Percentiles rank a stretch among this genome's conserved stretches.
Evolutionary conservation across 2,797 vertebrate species (phyloP).

Genomic region (Poeciliopsis gracilis): DNA sequence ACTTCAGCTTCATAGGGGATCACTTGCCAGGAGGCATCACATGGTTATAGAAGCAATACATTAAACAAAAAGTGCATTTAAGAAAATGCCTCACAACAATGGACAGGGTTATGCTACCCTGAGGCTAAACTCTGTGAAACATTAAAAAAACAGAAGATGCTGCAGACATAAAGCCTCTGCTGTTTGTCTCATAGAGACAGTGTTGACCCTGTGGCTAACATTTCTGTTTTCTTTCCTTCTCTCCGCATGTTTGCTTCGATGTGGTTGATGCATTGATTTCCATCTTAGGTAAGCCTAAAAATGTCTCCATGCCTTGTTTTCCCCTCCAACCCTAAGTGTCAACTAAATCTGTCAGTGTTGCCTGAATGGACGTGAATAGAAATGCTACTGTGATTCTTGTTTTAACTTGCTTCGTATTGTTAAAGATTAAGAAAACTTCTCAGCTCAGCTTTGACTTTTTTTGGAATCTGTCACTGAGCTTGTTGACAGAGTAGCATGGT

Average conservation of each 20-base stretch:
- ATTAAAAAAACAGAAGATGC: constrained; percentile 7
- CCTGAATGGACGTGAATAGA: background rate
- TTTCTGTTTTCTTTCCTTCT: constrained; percentile 49
- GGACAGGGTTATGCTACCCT: constrained; percentile 33
- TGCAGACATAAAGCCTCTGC: constrained; percentile 19
- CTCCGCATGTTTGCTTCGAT: constrained; percentile 54
- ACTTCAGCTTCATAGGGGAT: constrained; percentile 21
- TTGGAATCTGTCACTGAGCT: background rate
- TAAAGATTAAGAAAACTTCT: background rate
- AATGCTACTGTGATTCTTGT: constrained; percentile 5
- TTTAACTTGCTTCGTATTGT: constrained; percentile 1
- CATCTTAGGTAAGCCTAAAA: constrained; percentile 62
- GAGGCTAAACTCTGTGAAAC: constrained; percentile 12
- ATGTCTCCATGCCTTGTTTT: constrained; percentile 10
- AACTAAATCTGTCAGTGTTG: constrained; percentile 2
- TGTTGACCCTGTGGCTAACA: constrained; percentile 44
- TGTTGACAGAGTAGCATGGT: background rate
- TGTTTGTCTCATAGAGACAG: constrained; percentile 29
- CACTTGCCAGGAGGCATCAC: constrained; percentile 45
- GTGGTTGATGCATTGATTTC: constrained; percentile 30
- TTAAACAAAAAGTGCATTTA: constrained; percentile 28
- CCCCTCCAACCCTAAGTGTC: constrained; percentile 19
- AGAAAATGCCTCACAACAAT: constrained; percentile 28
- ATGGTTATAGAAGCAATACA: constrained; percentile 6
- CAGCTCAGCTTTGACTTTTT: background rate